Conservation (phyloP, 2,888 invertebrate genomes). For the Ormia ochracea region DNA sequence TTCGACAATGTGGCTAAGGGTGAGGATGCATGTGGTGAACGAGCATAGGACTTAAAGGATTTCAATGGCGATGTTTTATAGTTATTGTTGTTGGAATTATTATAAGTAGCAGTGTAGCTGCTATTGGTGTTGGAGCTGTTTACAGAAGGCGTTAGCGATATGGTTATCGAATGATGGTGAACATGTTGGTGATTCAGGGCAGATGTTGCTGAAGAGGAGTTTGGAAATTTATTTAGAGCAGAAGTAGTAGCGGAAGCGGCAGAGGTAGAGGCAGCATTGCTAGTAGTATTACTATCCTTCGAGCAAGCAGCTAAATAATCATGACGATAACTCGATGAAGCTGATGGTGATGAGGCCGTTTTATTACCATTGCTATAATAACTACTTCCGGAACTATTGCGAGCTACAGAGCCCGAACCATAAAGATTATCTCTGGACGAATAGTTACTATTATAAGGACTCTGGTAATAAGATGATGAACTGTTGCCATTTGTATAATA, state of each 20-base stretch:
- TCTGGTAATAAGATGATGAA: slow-evolving; percentile 70
- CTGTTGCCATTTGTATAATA: slow-evolving; percentile 70
- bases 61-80: slow-evolving; percentile 41
- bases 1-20: slow-evolving; percentile 55
- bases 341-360: slow-evolving; percentile 54
- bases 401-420: slow-evolving; percentile 63
- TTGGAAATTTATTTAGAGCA: slow-evolving; percentile 42
- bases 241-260: slow-evolving; percentile 65
- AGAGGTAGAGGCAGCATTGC: slow-evolving; percentile 64
- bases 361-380: slow-evolving; percentile 70
- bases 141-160: slow-evolving; percentile 48
- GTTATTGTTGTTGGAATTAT: slow-evolving; percentile 38
- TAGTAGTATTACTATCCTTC: slow-evolving; percentile 56
- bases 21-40: slow-evolving; percentile 59
- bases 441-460: slow-evolving; percentile 74
- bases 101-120: slow-evolving; percentile 38
- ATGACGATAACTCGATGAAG: slow-evolving; percentile 57
- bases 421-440: slow-evolving; percentile 75
- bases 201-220: slow-evolving; percentile 44
- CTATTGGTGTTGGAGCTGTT: slow-evolving; percentile 43
- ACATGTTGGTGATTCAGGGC: slow-evolving; percentile 50
- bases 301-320: slow-evolving; percentile 56
- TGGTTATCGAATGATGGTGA: slow-evolving; percentile 60
- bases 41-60: slow-evolving; percentile 53
- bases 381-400: slow-evolving; percentile 65